Base-by-base conservation (phyloP, 2,888 invertebrate species). In the Cheilosia vernalis region DNA sequence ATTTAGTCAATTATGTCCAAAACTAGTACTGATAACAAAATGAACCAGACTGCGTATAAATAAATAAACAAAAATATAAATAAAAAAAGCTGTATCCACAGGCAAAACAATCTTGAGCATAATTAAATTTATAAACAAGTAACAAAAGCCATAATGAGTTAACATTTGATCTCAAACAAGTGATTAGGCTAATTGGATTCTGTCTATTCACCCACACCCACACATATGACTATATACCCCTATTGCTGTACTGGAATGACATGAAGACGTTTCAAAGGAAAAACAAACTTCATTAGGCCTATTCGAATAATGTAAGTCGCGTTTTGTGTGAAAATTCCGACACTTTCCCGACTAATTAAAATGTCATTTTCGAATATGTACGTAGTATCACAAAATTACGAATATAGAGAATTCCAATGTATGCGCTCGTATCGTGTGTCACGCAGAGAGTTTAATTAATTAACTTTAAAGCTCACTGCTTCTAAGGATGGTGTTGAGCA, bases 371-470 rank as follows among this genome's bases (percentile, higher is more conserved):
- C 58, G 24, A 76, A 58, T 67, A 6, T 17, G 1, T 9, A 9
- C 6, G 7, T 19, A 9, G 19, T 47, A 17, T 44, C 44, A 17
- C 17, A 44, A n/a, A 17, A 17, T 17, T 44, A 17, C 56, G 56
- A 49, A 33, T 21, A 37, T 15, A 37, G 21, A 40, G 40, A 15
- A 53, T 42, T 42, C 30, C 51, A 61, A 51, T 17, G 7, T 44
- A 2, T 44, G 4, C n/a, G 17, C 47, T n/a, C 47, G n/a, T 51
- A 24, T 40, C 51, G 21, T 51, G 60, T 53, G 61, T 72, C 60
- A 72, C 42, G 72, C 72, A 51, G 55, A 72, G 72, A 64, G 72
- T 72, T 79, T 64, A 72, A 72, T 72, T 79, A 79, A 79, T 79
- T 79, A 49, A 72, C 78, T 72, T 51, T 21, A 42, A 64, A 60